Base-by-base conservation (phyloP, 2,797 vertebrate genomes). In the Eidolon dupreanum region DNA sequence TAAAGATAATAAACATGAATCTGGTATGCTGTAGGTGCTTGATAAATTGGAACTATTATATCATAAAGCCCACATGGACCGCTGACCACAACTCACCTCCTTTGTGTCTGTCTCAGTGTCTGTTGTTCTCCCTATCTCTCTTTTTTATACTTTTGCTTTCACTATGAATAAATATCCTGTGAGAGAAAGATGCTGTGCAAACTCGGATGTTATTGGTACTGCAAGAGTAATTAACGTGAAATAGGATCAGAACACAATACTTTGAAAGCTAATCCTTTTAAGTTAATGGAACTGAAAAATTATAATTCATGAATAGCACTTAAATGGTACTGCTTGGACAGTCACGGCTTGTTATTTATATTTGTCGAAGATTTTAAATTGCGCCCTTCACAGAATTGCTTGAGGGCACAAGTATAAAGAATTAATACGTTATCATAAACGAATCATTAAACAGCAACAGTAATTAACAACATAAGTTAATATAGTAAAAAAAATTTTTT, bases 351-450 rank as follows among this genome's bases (percentile, higher is more conserved):
- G 63, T 91, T 97, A 95, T 96, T 97, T 98, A 49, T 94, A 95
- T 97, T 96, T 92, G 95, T 90, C 96, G 95, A 97, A 95, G 96
- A 93, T 97, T 96, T 49, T 36, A 93, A 97, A 95, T 94, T 95
- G 79, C 4, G 26, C 73, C 78, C 93, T 96, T 92, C 95, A 90
- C 82, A 94, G 90, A 97, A 93, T 95, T 96, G 96, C 95, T 94
- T 91, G 82, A 95, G 96, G 97, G 85, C 74, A 87, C 46, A 78
- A 96, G 77, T 94, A 92, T 75, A 96, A 97, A 97, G 63, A 79
- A 97, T 97, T 96, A 97, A 93, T 97, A 86, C 77, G 91, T 94
- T 97, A 97, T 95, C 96, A 93, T 97, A 95, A 97, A 92, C 95
- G 95, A 97, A 96, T 97, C 94, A 96, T 97, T 94, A 95, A 94